Evolutionary conservation across 92 coral and sea anemone genomes (phyloP), one percentile per base, ranked within the genome.

Genomic region (Isaurus tuberculatus): DNA sequence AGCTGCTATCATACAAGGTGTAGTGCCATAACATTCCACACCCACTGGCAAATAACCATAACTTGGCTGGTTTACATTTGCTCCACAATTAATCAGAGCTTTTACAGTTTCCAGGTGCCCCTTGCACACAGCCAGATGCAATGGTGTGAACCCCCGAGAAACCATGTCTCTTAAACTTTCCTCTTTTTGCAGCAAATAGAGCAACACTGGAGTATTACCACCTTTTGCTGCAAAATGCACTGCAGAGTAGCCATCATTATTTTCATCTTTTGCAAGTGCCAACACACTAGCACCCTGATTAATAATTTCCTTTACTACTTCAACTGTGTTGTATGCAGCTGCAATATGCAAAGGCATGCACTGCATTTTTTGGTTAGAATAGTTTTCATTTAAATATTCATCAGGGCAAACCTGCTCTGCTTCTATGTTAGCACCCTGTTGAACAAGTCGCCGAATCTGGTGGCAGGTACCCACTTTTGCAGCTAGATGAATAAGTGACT

Each of bases 1-100:
- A 51, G 85, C 85, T 8, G 85, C 85, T 27, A 80, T 66, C 85
- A 80, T 80, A n/a, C 73, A 65, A 15, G 85, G 85, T 14, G 85
- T 80, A 49, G 85, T 26, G 29, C 77, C 65, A 16, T 42, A 65
- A 77, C 70, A 77, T 20, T 77, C 82, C 63, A 42, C 85, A 37
- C 20, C 85, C 22, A 65, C 29, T 20, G 73, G 75, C n/a, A 80
- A 48, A 26, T 80, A 66, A 34, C 77, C 85, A 32, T 80, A 80
- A 28, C 74, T 66, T 37, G 55, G 61, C 64, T 65, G 27, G 33
- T 80, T 80, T 20, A 80, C 75, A 31, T 66, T 51, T n/a, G 77
- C 85, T 46, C 85, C 85, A 66, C 32, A 65, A 19, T 26, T 23
- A 34, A 80, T 66, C 14, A 80, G 51, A 11, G 77, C 75, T 13